Evolutionary conservation across 1,140 invertebrate genomes (phyloP).

Genomic region (Trichonephila inaurata): DNA sequence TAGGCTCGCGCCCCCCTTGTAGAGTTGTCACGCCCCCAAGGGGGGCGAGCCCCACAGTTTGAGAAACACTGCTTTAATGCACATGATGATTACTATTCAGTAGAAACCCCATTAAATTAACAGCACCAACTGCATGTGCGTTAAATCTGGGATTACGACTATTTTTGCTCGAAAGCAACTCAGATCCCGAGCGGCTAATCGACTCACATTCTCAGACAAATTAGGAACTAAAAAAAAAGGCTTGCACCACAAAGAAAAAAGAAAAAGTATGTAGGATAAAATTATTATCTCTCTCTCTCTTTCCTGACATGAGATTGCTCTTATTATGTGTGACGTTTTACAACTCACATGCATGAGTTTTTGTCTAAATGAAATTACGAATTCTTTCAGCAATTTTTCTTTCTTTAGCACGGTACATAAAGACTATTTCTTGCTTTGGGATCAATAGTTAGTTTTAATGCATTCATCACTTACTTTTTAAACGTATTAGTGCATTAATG

Average conservation of each 20-base stretch:
- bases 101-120: not conserved
- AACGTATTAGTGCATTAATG: too few relatives aligned
- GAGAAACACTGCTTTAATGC: not conserved
- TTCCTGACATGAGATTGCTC: not conserved
- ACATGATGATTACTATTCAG: not conserved
- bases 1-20: too few relatives aligned
- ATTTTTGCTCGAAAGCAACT: not conserved
- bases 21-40: too few relatives aligned
- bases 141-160: not conserved
- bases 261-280: not conserved
- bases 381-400: too few relatives aligned
- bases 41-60: too few relatives aligned
- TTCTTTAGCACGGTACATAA: too few relatives aligned
- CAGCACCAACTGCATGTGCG: not conserved
- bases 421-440: too few relatives aligned
- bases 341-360: not conserved
- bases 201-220: not conserved
- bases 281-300: not conserved
- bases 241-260: not conserved
- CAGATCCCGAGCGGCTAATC: not conserved
- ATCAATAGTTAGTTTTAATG: too few relatives aligned
- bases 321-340: not conserved
- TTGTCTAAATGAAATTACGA: too few relatives aligned
- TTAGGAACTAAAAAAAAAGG: not conserved
- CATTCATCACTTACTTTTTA: too few relatives aligned